These are phyloP conservation scores for Eupithecia centaureata DNA, from an alignment of 2,888 invertebrate species.

Conservation along the genomic window DNA sequence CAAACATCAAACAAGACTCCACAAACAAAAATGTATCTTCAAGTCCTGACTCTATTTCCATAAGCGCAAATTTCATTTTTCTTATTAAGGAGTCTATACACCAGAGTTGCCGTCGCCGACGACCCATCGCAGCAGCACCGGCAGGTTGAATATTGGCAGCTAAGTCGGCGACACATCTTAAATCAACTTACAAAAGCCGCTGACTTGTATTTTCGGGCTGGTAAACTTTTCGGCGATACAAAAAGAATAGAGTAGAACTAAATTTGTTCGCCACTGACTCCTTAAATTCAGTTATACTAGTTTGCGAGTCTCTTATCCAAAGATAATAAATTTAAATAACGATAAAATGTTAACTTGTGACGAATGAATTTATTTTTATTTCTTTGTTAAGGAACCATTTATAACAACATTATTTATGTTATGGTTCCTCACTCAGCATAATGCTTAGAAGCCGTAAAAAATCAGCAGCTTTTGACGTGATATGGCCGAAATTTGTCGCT, in stretches of 20 bases:
- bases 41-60: slow-evolving; percentile 21
- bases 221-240: background rate
- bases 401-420: too few species aligned
- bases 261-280: too few species aligned
- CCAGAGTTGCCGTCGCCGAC: background rate
- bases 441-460: too few species aligned
- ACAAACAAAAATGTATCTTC: background rate
- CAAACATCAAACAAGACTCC: slow-evolving; percentile 7
- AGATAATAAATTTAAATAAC: too few species aligned
- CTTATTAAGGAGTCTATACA: background rate
- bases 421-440: too few species aligned
- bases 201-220: background rate
- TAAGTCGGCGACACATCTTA: background rate
- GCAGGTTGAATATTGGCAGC: background rate
- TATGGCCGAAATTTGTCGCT: too few species aligned
- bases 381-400: too few species aligned
- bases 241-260: too few species aligned
- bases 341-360: too few species aligned
- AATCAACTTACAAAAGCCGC: background rate
- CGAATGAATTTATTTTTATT: too few species aligned
- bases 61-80: slow-evolving; percentile 2
- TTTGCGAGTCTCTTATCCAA: too few species aligned
- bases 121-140: background rate
- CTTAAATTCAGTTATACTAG: too few species aligned
- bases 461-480: background rate